phyloP scores from a whole-genome alignment of 1,140 invertebrate species.

The Caenorhabditis inopinata region DNA sequence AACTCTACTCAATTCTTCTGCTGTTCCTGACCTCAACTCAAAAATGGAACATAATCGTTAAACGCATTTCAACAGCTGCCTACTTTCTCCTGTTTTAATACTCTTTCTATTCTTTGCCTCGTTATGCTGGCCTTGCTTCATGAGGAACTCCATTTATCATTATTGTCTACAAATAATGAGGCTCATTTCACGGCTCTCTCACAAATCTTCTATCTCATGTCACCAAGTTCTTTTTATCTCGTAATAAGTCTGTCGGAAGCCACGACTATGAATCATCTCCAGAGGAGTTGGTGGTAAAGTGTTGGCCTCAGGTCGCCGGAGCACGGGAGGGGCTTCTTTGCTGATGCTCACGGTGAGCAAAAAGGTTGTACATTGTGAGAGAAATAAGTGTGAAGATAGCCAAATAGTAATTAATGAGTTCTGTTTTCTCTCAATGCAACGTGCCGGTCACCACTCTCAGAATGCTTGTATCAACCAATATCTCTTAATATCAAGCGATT shows the following conservation, averaged over 20 bases:
- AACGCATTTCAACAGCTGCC: neutral
- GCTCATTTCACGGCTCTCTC: neutral
- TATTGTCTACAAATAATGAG: neutral
- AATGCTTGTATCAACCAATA: neutral
- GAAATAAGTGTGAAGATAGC: neutral
- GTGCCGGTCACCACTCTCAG: neutral
- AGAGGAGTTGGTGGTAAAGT: neutral
- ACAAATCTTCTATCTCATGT: conserved; percentile 1
- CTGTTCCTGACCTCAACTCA: neutral
- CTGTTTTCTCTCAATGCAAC: conserved; percentile 18
- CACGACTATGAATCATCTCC: neutral
- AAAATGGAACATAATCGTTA: neutral
- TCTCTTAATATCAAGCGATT: neutral
- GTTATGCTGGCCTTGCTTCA: neutral
- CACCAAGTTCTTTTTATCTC: neutral
- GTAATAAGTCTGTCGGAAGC: neutral
- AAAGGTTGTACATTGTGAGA: neutral
- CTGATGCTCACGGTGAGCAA: neutral
- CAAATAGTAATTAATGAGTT: conserved; percentile 31
- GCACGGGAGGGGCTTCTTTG: neutral
- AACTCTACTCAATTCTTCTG: neutral
- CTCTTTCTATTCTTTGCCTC: too few species aligned
- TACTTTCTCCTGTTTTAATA: neutral
- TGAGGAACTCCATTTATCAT: neutral
- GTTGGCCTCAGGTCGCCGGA: neutral